These are phyloP conservation scores for Nemopilema nomurai DNA, from an alignment of 30 jellyfish, hydroid and myxozoan species.

Conservation along the genomic window DNA sequence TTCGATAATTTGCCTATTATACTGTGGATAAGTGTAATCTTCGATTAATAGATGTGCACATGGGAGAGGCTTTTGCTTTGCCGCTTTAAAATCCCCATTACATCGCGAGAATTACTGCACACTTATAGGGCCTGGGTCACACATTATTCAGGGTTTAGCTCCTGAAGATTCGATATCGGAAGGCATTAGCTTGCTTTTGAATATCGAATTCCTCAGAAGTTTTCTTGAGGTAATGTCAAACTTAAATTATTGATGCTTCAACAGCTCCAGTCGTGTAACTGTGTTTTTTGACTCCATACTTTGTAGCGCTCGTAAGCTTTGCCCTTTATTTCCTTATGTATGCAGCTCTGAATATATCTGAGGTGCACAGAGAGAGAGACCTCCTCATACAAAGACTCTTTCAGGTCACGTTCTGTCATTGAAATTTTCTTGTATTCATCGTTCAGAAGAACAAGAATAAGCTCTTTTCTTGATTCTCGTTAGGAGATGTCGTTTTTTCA, in stretches of 20 bases:
- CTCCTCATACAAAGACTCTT: neutral
- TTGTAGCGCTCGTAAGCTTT: neutral
- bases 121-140: conserved; percentile 26
- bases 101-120: conserved; percentile 2
- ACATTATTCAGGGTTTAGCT: conserved; percentile 38
- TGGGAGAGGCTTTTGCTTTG: conserved; percentile 17
- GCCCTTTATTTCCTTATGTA: neutral
- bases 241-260: neutral
- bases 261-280: neutral
- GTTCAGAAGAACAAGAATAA: neutral
- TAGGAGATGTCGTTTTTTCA: too few species aligned
- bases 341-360: neutral
- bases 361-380: neutral
- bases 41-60: conserved; percentile 19
- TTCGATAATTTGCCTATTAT: conserved; percentile 9
- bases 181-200: conserved; percentile 13
- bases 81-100: conserved; percentile 35
- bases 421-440: neutral
- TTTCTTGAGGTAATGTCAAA: neutral
- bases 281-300: neutral
- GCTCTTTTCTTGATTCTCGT: too few species aligned
- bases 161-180: conserved; percentile 25
- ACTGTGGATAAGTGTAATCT: conserved; percentile 28
- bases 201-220: conserved; percentile 10
- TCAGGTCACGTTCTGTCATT: neutral